Conservation (phyloP, 2,797 vertebrate species). For the Acanthurus leucopareius region DNA sequence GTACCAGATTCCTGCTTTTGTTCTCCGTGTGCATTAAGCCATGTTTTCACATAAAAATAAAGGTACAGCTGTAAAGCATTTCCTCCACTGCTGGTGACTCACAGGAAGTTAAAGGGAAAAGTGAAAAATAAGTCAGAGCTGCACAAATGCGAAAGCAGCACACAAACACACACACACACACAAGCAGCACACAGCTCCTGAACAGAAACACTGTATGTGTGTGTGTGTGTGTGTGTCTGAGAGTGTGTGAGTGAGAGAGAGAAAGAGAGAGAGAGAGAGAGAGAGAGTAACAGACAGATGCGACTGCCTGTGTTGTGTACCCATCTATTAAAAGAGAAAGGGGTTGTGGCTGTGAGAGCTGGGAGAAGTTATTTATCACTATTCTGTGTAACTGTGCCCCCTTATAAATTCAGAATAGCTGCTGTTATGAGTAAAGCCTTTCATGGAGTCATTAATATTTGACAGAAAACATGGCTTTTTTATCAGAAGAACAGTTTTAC, state of each 20-base stretch:
- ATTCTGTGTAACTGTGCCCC: conserved; percentile 67
- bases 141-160: conserved; percentile 53
- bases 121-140: conserved; percentile 83
- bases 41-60: conserved; percentile 83
- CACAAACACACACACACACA: background rate
- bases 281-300: conserved; percentile 39
- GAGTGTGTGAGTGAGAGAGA: background rate
- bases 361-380: conserved; percentile 78
- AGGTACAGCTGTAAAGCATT: conserved; percentile 85
- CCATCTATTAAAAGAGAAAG: conserved; percentile 65
- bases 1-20: conserved; percentile 87
- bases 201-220: background rate
- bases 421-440: conserved; percentile 82
- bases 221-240: conserved; percentile 17
- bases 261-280: background rate
- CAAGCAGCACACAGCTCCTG: background rate
- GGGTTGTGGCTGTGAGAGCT: conserved; percentile 51
- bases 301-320: conserved; percentile 52
- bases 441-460: conserved; percentile 87
- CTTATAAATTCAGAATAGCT: conserved; percentile 81
- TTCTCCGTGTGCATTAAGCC: conserved; percentile 80
- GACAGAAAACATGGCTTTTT: conserved; percentile 85
- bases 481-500: conserved; percentile 83
- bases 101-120: conserved; percentile 86
- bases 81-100: conserved; percentile 83